phyloP scores from a whole-genome alignment of 2,888 invertebrate genomes.

The Acleris laterana region DNA sequence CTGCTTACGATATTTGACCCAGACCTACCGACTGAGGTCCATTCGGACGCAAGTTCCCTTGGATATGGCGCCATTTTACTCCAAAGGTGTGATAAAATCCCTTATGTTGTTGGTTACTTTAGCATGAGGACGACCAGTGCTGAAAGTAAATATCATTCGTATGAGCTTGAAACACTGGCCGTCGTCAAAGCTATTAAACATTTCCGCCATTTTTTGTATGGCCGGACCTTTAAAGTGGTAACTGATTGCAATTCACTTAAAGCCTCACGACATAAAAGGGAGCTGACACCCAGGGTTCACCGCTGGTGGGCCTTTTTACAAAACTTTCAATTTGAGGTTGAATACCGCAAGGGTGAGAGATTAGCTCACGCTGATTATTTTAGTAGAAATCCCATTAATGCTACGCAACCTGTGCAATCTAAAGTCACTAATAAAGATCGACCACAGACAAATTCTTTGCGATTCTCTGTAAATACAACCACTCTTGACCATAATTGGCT shows the following conservation, averaged over 20 bases:
- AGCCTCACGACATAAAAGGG: not conserved
- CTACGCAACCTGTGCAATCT: no score
- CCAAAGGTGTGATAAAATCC: not conserved
- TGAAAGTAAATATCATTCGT: no score
- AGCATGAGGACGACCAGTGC: no score
- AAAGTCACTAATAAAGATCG: no score
- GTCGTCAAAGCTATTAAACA: no score
- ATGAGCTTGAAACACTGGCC: no score
- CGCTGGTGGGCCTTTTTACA: not conserved
- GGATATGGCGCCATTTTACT: not conserved
- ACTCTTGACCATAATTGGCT: slow-evolving; percentile 24
- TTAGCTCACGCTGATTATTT: not conserved
- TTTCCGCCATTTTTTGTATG: no score
- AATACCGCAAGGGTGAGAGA: not conserved
- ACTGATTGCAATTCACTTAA: slow-evolving; percentile 1
- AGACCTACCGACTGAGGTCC: not conserved
- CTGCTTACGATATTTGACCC: not conserved
- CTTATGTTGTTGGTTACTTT: no score
- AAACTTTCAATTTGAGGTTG: not conserved
- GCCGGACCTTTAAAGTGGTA: slow-evolving; percentile 32
- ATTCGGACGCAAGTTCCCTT: not conserved
- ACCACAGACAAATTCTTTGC: not conserved
- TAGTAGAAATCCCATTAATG: not conserved
- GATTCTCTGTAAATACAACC: not conserved
- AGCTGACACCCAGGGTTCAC: not conserved